phyloP scores from a whole-genome alignment of 2,888 invertebrate genomes.

The Agonopterix alstromeriana region DNA sequence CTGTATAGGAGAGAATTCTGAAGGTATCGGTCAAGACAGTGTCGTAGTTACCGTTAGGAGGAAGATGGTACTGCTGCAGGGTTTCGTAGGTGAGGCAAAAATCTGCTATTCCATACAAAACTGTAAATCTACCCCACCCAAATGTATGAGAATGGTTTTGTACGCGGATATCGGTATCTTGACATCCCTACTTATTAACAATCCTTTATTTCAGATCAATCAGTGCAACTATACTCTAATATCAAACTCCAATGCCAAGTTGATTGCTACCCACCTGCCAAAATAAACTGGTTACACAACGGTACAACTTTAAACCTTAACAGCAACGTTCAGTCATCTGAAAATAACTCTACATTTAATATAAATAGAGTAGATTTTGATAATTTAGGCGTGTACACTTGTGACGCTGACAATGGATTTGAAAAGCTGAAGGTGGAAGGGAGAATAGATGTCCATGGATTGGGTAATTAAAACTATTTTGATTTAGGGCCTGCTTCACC shows the following conservation, averaged over 20 bases:
- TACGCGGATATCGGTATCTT: too few relatives aligned
- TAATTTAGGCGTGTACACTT: conserved; percentile 66
- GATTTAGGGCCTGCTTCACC: too few relatives aligned
- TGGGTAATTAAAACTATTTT: conserved; percentile 36
- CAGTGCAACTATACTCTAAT: conserved; percentile 42
- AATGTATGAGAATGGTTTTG: too few relatives aligned
- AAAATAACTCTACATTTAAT: conserved; percentile 29
- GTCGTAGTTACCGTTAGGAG: conserved; percentile 34
- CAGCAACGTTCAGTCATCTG: conserved; percentile 25
- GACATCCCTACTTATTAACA: too few relatives aligned
- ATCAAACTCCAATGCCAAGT: conserved; percentile 36
- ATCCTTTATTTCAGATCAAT: conserved; percentile 33
- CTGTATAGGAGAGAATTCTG: conserved; percentile 53
- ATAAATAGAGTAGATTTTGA: conserved; percentile 41
- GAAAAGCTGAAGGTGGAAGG: conserved; percentile 40
- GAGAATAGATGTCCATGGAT: conserved; percentile 36
- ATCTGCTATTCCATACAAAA: too few relatives aligned
- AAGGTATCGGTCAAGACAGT: conserved; percentile 44
- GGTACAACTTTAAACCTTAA: conserved; percentile 25
- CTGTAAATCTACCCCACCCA: too few relatives aligned
- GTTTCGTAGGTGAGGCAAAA: conserved; percentile 35
- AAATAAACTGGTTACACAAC: conserved; percentile 48
- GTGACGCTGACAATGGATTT: conserved; percentile 68
- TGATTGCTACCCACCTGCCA: conserved; percentile 34
- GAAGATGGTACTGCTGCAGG: conserved; percentile 34